Conservation (phyloP, 2,797 vertebrate genomes). For the Sebastes itinus region DNA sequence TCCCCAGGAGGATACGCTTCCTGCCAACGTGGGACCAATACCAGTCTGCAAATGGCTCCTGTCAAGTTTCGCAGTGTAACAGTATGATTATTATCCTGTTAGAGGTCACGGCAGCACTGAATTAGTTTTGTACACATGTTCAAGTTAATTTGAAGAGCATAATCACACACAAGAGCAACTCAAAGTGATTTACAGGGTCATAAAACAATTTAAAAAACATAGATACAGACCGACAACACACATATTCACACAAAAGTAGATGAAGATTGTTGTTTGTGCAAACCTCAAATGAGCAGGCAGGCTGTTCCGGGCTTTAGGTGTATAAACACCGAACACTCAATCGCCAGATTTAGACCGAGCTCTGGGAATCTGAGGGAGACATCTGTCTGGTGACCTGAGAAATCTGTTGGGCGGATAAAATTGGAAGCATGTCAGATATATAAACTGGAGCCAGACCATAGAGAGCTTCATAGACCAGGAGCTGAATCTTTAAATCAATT, state of each 20-base stretch:
- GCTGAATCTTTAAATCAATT: conserved; percentile 19
- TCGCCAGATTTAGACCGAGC: conserved; percentile 30
- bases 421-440: conserved; percentile 46
- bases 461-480: conserved; percentile 24
- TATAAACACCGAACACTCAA: conserved; percentile 20
- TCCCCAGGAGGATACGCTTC: conserved; percentile 42
- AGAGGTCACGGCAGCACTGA: conserved; percentile 23
- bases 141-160: conserved; percentile 13
- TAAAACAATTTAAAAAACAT: not conserved
- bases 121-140: not conserved
- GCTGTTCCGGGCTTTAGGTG: conserved; percentile 42
- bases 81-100: conserved; percentile 27
- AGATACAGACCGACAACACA: not conserved
- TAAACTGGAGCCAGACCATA: conserved; percentile 40
- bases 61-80: conserved; percentile 25
- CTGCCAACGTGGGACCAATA: conserved; percentile 36
- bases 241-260: not conserved
- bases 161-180: not conserved
- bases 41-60: conserved; percentile 28
- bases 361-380: conserved; percentile 42
- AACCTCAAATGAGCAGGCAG: conserved; percentile 24
- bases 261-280: conserved; percentile 22
- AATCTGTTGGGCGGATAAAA: conserved; percentile 56
- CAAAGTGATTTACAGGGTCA: not conserved
- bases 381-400: conserved; percentile 61